Percentiles rank a stretch among this genome's conserved stretches.
Evolutionary conservation across 2,888 invertebrate species (phyloP).

Genomic region (Heliconius charithonia): DNA sequence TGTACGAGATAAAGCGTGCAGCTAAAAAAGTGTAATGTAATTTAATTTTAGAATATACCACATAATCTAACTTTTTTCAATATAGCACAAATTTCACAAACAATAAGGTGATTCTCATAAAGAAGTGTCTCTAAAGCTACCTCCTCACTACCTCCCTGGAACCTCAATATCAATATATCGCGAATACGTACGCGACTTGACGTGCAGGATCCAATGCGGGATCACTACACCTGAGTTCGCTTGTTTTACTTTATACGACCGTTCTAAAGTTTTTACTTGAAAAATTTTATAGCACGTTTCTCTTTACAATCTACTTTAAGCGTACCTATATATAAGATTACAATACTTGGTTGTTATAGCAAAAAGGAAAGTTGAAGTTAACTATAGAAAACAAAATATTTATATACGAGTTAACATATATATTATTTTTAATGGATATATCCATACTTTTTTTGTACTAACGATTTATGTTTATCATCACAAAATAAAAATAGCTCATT

Average conservation of each 20-base stretch:
- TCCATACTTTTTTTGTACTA: not conserved
- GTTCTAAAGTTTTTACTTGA: slow-evolving; percentile 42
- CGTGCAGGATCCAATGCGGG: slow-evolving; percentile 43
- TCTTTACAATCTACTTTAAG: slow-evolving; percentile 30
- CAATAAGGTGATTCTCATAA: not conserved
- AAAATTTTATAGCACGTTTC: slow-evolving; percentile 36
- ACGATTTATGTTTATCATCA: not conserved
- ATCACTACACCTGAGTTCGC: slow-evolving; percentile 47
- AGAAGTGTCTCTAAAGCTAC: slow-evolving; percentile 18
- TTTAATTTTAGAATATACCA: not conserved
- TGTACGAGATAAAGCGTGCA: no score
- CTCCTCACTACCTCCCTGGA: slow-evolving; percentile 15
- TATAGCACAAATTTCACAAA: not conserved
- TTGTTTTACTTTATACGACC: slow-evolving; percentile 42
- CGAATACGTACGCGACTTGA: slow-evolving; percentile 34
- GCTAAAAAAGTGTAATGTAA: not conserved
- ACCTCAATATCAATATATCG: slow-evolving; percentile 44
- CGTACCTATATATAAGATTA: slow-evolving; percentile 5
- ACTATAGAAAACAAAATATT: not conserved
- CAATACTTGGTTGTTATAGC: slow-evolving; percentile 4
- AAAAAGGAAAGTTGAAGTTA: slow-evolving; percentile 9
- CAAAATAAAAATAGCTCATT: no score
- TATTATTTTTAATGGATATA: not conserved
- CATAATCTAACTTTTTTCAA: not conserved
- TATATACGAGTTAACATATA: no score